Base-by-base conservation (phyloP, 2,113 vertebrate species). In the Petaurus breviceps region DNA sequence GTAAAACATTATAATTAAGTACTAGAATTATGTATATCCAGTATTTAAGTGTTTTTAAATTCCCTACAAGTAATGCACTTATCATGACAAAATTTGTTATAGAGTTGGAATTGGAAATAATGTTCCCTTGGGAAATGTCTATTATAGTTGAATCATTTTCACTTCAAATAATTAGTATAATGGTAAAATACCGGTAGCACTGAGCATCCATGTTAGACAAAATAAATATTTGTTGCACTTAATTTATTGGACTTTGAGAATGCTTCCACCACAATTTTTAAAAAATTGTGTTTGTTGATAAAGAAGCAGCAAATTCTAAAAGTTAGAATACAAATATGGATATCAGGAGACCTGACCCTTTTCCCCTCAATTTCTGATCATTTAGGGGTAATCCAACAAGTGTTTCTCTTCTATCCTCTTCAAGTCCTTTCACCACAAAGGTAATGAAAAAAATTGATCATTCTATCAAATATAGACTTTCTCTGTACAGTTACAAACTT, bases 91-190 rank as follows among this genome's bases (percentile, higher is more conserved):
- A 95, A 92, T 89, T 95, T 96, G 96, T 92, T 95, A 47, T 50
- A 50, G 8, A 16, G 4, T 50, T 51, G 52, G 55, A 92, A 49
- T 91, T 93, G 89, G 24, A 92, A 95, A 93, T 51, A 95, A 77
- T 49, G 2, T 0, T 95, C 26, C 93, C 94, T 68, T 24, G 47
- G 19, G 96, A 91, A 57, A 50, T 89, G 8, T 5, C 50, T 96
- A 92, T 91, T 43, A 94, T 6, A 0, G 77, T 90, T 90, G 94
- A 84, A 37, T 23, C 91, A 92, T 84, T 93, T 96, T 96, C 90
- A 91, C 50, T 92, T 43, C 19, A n/a, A 98, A 94, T 92, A 95
- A 97, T 91, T 50, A 93, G 14, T 91, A 50, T 55, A 92, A 95
- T 55, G 92, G 25, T 47, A 94, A 92, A 92, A 49, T 93, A 94